Conservation (phyloP, 2,797 vertebrate genomes). For the Propithecus perrieri region DNA sequence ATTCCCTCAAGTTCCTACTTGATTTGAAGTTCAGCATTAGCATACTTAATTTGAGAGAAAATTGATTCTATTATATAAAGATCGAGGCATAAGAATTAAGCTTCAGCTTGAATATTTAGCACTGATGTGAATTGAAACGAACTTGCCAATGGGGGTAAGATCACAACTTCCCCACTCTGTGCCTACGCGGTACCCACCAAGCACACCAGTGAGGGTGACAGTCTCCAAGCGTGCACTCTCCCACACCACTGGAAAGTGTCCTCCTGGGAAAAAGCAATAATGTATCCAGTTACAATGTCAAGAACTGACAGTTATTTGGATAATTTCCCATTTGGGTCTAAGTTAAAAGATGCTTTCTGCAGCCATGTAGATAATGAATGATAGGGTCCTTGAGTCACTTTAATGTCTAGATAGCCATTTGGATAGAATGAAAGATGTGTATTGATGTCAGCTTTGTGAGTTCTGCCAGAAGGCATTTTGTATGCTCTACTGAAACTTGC, state of each 20-base stretch:
- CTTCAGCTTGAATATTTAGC: background rate
- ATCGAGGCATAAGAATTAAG: background rate
- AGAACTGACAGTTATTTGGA: background rate
- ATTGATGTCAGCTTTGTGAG: no score
- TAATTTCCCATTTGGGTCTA: background rate
- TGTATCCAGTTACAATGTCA: no score
- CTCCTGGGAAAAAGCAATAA: background rate
- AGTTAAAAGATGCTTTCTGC: background rate
- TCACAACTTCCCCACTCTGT: background rate
- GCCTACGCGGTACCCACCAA: rapidly evolving
- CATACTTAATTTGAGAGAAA: background rate
- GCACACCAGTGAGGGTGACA: background rate
- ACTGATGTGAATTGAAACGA: background rate
- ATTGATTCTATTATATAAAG: background rate
- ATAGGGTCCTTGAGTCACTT: background rate
- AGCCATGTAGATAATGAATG: background rate
- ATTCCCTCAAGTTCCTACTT: background rate
- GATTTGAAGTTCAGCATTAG: background rate
- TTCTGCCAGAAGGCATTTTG: background rate
- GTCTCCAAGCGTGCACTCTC: background rate
- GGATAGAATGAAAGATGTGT: background rate
- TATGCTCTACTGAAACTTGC: background rate
- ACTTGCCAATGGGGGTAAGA: background rate
- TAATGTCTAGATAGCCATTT: background rate
- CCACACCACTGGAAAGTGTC: background rate